Conservation (phyloP, 2,797 vertebrate species). For the Prionace glauca region DNA sequence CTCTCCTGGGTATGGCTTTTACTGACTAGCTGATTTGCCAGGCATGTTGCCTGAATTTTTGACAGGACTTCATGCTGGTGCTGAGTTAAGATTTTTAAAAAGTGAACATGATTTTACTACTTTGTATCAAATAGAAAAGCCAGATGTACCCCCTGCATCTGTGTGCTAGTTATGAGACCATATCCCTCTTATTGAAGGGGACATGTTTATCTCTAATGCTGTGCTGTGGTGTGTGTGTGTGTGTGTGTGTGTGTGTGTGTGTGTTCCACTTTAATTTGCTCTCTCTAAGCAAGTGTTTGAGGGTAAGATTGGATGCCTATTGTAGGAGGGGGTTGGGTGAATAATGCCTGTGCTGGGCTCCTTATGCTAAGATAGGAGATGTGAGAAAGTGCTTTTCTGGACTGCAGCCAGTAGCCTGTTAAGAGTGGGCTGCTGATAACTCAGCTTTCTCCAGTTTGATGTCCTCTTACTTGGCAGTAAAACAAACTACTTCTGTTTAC, state of each 20-base stretch:
- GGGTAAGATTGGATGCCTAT: neutral
- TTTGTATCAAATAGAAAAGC: neutral
- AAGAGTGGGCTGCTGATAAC: neutral
- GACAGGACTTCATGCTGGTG: neutral
- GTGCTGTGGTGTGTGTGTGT: too few species aligned
- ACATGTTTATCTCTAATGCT: neutral
- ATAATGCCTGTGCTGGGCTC: neutral
- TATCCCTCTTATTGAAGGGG: neutral
- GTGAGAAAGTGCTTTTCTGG: neutral
- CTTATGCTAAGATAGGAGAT: neutral
- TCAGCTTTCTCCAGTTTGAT: neutral
- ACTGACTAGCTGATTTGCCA: neutral
- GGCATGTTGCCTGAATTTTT: neutral
- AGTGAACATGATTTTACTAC: neutral
- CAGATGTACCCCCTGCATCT: neutral
- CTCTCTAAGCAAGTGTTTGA: neutral
- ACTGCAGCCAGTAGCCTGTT: neutral
- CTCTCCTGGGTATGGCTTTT: neutral
- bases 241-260: neutral
- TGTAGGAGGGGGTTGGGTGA: neutral
- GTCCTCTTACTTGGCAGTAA: conserved; percentile 15
- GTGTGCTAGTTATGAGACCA: neutral
- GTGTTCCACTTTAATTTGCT: neutral
- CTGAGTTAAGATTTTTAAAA: neutral
- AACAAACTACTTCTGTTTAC: conserved; percentile 29